A percentile compares a stretch with the other conserved stretches of the same genome.
These are phyloP conservation scores for Punctoribates punctum DNA, from an alignment of 2,888 invertebrate genomes.

Conservation along the genomic window DNA sequence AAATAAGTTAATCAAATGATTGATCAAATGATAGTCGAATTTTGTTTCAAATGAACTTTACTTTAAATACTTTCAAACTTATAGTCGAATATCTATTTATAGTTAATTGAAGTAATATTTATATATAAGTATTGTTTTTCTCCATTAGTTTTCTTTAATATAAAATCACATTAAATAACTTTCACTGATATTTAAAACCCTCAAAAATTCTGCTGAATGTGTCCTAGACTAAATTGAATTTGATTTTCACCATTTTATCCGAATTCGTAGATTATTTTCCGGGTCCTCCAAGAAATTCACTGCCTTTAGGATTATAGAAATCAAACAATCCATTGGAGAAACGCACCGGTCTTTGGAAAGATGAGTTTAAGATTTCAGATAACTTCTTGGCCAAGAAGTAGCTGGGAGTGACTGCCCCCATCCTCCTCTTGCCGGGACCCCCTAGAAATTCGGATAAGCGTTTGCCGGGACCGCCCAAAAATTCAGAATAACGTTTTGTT, in stretches of 20 bases:
- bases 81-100: no score
- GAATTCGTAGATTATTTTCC: conserved; percentile 41
- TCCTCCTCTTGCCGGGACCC: conserved; percentile 46
- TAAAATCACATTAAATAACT: conserved; percentile 10
- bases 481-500: conserved; percentile 47
- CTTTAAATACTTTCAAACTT: no score
- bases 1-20: no score
- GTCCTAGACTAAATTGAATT: neutral
- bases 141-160: neutral
- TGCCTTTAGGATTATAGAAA: conserved; percentile 29
- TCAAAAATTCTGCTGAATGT: neutral
- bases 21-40: no score
- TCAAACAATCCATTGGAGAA: conserved; percentile 13
- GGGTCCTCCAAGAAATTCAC: conserved; percentile 47
- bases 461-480: conserved; percentile 47
- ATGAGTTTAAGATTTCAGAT: conserved; percentile 32
- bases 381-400: conserved; percentile 33
- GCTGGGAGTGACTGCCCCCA: neutral
- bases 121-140: neutral
- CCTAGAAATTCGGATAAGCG: conserved; percentile 47
- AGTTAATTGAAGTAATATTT: neutral
- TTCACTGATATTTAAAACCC: conserved; percentile 5
- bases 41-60: no score
- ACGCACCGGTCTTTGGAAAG: conserved; percentile 25
- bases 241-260: neutral